Evolutionary conservation across 2,113 vertebrate genomes (phyloP).

Genomic region (Ia io): DNA sequence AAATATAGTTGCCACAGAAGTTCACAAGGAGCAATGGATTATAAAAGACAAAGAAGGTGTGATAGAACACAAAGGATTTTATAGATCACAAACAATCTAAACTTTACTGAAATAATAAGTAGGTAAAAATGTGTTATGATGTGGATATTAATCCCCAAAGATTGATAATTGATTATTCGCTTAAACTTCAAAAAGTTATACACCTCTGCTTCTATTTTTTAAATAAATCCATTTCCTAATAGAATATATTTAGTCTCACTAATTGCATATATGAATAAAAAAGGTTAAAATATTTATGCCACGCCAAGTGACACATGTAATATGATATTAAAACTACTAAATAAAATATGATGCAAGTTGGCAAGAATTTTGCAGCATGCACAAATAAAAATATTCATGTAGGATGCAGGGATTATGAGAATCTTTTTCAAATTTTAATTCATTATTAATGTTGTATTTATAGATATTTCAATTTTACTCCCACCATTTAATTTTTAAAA

Average conservation of each 20-base stretch:
- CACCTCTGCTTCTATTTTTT: not conserved
- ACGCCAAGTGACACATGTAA: not conserved
- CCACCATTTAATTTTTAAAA: not conserved
- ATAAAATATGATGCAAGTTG: not conserved
- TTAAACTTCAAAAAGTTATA: not conserved
- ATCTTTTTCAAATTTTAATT: not conserved
- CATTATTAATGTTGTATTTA: not conserved
- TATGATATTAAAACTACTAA: not conserved
- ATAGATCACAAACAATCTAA: not conserved
- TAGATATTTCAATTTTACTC: not conserved
- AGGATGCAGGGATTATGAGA: not conserved
- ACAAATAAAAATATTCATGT: not conserved
- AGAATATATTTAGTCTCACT: not conserved
- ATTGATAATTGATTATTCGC: not conserved
- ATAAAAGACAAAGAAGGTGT: not conserved
- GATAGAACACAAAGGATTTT: not conserved
- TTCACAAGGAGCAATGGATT: not conserved
- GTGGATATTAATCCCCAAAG: not conserved
- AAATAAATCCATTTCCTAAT: slow-evolving; percentile 1
- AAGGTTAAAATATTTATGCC: not conserved
- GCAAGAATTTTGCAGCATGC: not conserved
- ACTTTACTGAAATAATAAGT: not conserved
- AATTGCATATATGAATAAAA: not conserved
- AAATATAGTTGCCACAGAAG: not conserved
- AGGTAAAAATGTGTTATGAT: not conserved